Evolutionary conservation across 2,888 invertebrate species (phyloP), one percentile per base, ranked within the genome.

Genomic region (Drosophila robusta): DNA sequence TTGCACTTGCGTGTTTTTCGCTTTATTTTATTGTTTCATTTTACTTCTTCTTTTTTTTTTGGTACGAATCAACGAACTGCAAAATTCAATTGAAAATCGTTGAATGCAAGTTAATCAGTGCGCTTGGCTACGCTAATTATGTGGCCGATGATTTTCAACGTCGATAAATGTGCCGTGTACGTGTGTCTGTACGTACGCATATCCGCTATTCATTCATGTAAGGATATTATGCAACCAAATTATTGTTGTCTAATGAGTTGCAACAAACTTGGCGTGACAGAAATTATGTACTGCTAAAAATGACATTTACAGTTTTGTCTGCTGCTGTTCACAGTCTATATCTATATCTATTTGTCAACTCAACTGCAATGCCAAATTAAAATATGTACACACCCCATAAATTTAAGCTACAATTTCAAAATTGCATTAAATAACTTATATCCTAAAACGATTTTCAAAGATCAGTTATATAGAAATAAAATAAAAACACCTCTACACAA

Each of bases 21-120:
- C 55, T 62, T 60, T 62, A 68, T 73, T 60, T 32, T 18, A 61
- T 41, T 56, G 54, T 67, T 45, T 49, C 26, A 36, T 38, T 51
- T 50, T 29, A 7, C 32, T 54, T 38, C 62, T 52, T 38, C 29
- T 51, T 47, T 29, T 11, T 11, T 74, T 84, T 80, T 68, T 55
- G 68, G 67, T 62, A 75, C 75, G 79, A 84, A 82, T 81, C 80
- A 84, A 78, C 84, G 79, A 89, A 81, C 86, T 84, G 89, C 72
- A 70, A 85, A 89, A 89, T 89, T 89, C 89, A 85, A 89, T 85
- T 89, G 88, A 86, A 89, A 89, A 89, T 77, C 76, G 83, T 66
- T 85, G 89, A 85, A 85, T 85, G 89, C 89, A 82, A 84, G 89
- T 85, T 89, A 85, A 85, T 89, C 89, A 85, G 88, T 89, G 79